Evolutionary conservation across 2,888 invertebrate genomes (phyloP).

Genomic region (Troglohyphantes excavatus): DNA sequence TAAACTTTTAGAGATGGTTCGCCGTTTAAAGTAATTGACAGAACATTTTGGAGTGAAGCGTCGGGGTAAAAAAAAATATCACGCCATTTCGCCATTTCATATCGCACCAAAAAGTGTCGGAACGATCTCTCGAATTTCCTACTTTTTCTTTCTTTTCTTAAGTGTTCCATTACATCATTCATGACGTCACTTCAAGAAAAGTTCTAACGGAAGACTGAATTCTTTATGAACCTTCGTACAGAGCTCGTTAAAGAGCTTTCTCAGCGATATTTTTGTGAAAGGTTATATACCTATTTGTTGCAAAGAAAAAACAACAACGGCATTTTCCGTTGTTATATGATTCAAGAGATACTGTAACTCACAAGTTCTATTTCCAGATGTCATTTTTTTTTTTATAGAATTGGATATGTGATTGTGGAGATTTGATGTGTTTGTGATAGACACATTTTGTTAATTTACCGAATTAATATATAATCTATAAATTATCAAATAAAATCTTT

Average conservation of each 20-base stretch:
- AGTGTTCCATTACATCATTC: conserved; percentile 9
- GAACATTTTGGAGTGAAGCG: not conserved
- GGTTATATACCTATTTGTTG: not conserved
- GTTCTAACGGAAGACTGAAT: not conserved
- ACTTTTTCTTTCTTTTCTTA: not conserved
- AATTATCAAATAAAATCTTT: no score
- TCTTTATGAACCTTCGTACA: not conserved
- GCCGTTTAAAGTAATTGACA: not conserved
- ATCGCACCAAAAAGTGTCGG: not conserved
- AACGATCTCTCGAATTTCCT: not conserved
- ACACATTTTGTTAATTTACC: no score
- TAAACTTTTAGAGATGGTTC: not conserved
- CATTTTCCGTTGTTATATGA: not conserved
- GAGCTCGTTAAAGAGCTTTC: conserved; percentile 2
- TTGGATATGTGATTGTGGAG: no score
- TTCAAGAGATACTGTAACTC: not conserved
- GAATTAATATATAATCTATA: no score
- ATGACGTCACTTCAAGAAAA: not conserved
- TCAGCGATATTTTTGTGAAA: not conserved
- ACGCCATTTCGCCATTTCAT: not conserved
- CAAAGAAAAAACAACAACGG: not conserved
- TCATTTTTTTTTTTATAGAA: no score
- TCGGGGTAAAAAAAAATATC: not conserved
- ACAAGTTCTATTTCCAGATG: not conserved
- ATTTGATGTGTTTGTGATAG: no score